Evolutionary conservation across 2,888 invertebrate genomes (phyloP).

Genomic region (Hyalella azteca): DNA sequence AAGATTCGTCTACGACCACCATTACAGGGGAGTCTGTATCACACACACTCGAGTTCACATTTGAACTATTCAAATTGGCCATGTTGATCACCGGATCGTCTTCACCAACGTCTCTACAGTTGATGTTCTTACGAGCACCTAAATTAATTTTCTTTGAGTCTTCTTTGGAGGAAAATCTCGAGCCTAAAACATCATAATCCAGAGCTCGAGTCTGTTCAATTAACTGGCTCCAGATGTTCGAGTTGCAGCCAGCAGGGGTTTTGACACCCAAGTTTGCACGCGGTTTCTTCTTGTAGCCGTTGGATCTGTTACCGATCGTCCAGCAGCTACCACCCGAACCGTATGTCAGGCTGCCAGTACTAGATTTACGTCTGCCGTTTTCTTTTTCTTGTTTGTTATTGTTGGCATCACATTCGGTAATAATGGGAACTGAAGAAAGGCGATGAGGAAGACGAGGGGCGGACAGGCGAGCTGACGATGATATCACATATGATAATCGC

Average conservation of each 20-base stretch:
- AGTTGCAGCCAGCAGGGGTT: background rate
- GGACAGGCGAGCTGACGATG: background rate
- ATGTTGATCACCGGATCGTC: slow-evolving; percentile 11
- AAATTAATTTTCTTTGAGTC: background rate
- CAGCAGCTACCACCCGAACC: background rate
- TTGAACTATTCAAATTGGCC: background rate
- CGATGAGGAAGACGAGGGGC: background rate
- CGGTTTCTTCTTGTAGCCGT: background rate
- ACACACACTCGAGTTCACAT: background rate
- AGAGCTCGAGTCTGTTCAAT: background rate
- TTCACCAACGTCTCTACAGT: background rate
- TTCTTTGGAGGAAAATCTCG: background rate
- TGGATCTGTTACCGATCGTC: background rate
- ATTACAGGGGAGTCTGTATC: background rate
- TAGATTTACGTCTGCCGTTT: background rate
- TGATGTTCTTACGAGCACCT: background rate
- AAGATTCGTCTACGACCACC: slow-evolving; percentile 6
- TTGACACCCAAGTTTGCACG: background rate
- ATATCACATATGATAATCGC: slow-evolving; percentile 32
- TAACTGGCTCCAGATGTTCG: slow-evolving; percentile 11
- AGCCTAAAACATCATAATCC: background rate
- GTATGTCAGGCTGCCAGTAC: background rate
- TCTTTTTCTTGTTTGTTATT: background rate
- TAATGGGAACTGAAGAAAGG: background rate
- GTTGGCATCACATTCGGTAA: background rate